Base-by-base conservation (phyloP, 2,888 invertebrate species). In the Rugalucina vietnamica region DNA sequence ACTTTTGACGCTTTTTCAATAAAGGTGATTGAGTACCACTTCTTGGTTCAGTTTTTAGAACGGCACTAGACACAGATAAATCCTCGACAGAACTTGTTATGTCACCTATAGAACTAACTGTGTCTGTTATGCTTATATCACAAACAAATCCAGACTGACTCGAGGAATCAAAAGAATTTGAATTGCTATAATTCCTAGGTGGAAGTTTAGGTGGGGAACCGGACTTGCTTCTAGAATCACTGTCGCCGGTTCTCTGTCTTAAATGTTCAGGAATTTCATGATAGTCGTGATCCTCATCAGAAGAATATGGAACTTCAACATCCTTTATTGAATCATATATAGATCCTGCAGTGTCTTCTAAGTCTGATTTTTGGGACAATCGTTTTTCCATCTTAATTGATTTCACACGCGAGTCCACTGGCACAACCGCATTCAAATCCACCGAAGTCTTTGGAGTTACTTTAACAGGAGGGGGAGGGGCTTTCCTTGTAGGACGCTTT, bases 191-290 rank as follows among this genome's bases (percentile, higher is more conserved):
- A 83, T 89, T 89, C 37, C 91, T 81, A 65, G 90, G 90, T n/a
- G 91, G 93, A 54, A 93, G 85, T 65, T 86, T 88, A 3, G 92
- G 92, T 34, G 91, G 91, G 27, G 90, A 87, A 49, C 73, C 57
- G 49, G 80, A 81, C 72, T 73, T 87, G 36, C 79, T 74, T 8
- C 71, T 34, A 29, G 73, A 75, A 21, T 71, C 72, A 49, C 43
- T 81, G n/a, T 54, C 60, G 18, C 72, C 5, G 1, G 24, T 43
- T 24, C 72, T 3, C 36, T 34, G 69, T 80, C 60, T 50, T 76
- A 54, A 70, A 60, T 32, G 27, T 80, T 91, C 91, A 5, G 90
- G 86, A 76, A 91, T 93, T 81, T 92, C 91, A 76, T 90, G 91
- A 86, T 92, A 91, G 73, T 91, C 90, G 83, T 91, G 89, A 49